These are phyloP conservation scores for Drosophila neotestacea DNA, from an alignment of 2,888 invertebrate species.

Conservation along the genomic window DNA sequence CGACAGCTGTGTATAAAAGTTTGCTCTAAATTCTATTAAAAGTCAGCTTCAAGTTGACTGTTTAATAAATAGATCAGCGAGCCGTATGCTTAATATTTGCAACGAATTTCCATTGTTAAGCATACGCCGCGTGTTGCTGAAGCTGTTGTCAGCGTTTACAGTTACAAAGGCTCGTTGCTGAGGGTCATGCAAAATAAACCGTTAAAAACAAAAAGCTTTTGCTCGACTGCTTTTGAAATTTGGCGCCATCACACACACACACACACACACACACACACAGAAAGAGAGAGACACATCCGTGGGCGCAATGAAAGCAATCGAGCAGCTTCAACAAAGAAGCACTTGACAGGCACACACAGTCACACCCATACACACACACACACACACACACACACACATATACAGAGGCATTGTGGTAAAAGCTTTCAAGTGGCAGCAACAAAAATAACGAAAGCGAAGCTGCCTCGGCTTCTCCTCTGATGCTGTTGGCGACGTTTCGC, in stretches of 20 bases:
- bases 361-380: constrained; percentile 27
- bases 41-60: not conserved
- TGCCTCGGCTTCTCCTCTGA: constrained; percentile 32
- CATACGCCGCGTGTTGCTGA: constrained; percentile 34
- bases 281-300: constrained; percentile 33
- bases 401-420: constrained; percentile 69
- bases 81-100: constrained; percentile 14
- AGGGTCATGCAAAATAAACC: constrained; percentile 66
- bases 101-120: constrained; percentile 15
- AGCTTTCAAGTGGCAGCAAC: constrained; percentile 78
- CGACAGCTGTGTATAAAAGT: constrained; percentile 19
- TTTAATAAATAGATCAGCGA: not conserved
- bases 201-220: constrained; percentile 73
- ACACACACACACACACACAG: constrained; percentile 21
- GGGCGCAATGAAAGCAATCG: constrained; percentile 45
- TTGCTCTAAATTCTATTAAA: constrained; percentile 29
- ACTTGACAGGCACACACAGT: constrained; percentile 62
- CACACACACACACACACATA: constrained; percentile 18
- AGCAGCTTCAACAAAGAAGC: constrained; percentile 71
- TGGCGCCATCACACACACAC: constrained; percentile 64
- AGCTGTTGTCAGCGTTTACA: constrained; percentile 62
- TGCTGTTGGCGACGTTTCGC: constrained; percentile 30
- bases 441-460: constrained; percentile 59
- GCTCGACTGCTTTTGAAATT: constrained; percentile 76
- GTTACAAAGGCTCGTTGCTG: constrained; percentile 70